Evolutionary conservation across 2,888 invertebrate genomes (phyloP).

Genomic region (Carcina quercana): DNA sequence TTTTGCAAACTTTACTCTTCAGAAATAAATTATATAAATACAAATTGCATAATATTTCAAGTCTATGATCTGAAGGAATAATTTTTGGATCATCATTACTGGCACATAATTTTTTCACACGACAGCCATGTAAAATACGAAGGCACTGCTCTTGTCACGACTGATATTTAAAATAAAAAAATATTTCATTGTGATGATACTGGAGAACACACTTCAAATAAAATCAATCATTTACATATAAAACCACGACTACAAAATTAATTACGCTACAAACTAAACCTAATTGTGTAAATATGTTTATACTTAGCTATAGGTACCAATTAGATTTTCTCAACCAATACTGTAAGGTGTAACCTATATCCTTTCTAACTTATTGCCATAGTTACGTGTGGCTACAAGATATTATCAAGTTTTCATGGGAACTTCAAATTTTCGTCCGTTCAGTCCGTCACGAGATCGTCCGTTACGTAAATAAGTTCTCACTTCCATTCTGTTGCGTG

Average conservation of each 20-base stretch:
- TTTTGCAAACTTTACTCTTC: too few species aligned
- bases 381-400: conserved; percentile 37
- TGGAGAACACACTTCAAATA: too few species aligned
- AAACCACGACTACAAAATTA: conserved; percentile 41
- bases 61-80: too few species aligned
- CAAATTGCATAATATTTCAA: too few species aligned
- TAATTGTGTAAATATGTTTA: conserved; percentile 64
- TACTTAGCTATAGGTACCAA: conserved; percentile 53
- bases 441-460: conserved; percentile 36
- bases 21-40: too few species aligned
- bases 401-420: conserved; percentile 24
- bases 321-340: conserved; percentile 63
- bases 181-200: too few species aligned
- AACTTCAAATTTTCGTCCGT: conserved; percentile 30
- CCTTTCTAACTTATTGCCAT: conserved; percentile 62
- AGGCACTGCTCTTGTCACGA: too few species aligned
- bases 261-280: conserved; percentile 55
- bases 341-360: conserved; percentile 56
- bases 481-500: conserved; percentile 21
- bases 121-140: too few species aligned
- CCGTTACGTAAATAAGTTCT: conserved; percentile 31
- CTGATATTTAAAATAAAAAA: too few species aligned
- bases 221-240: background rate
- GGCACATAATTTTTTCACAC: too few species aligned
- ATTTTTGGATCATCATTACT: too few species aligned